Base-by-base conservation (phyloP, 2,113 vertebrate species). In the Hemibates koningsi region DNA sequence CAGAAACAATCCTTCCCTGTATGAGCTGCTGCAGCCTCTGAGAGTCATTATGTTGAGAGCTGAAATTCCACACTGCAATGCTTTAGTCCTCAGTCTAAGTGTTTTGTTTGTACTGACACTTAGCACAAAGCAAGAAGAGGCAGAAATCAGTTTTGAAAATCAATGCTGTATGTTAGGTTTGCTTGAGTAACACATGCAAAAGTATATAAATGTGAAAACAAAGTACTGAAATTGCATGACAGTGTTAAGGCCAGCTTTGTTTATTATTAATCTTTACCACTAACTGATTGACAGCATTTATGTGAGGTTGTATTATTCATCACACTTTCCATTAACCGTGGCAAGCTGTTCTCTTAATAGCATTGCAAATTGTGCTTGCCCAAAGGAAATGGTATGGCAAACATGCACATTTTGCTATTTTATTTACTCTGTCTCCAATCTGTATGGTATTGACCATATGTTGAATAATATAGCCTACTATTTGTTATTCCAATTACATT, bases 401-500 rank as follows among this genome's bases (percentile, higher is more conserved):
- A 94, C 88, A 85, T 92, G 84, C 85, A 90, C 90, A 92, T 92
- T 90, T 93, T 61, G 71, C 88, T 91, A 84, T 90, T 86, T 91
- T 73, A 84, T 80, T 81, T 73, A 81, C 80, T 81, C 90, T 24
- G 81, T 89, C 86, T 91, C 85, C 86, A 91, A 92, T 93, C 87
- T 86, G 88, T 89, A 88, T 79, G 38, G 83, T 93, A 93, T 95
- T 93, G 94, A 95, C 93, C 93, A 93, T 94, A 93, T 94, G 88
- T 90, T 94, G 90, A 96, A 95, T 93, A 92, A 92, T 89, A 91
- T 73, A 92, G 91, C 82, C 87, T 66, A 81, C 85, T 93, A 94
- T 95, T 95, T 95, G 91, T 94, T 94, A 95, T 95, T 95, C 91
- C 91, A 94, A 94, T 95, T 95, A 94, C 91, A 92, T 89, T 88